Base-by-base conservation (phyloP, 2,888 invertebrate species). In the Lumbricus terrestris region DNA sequence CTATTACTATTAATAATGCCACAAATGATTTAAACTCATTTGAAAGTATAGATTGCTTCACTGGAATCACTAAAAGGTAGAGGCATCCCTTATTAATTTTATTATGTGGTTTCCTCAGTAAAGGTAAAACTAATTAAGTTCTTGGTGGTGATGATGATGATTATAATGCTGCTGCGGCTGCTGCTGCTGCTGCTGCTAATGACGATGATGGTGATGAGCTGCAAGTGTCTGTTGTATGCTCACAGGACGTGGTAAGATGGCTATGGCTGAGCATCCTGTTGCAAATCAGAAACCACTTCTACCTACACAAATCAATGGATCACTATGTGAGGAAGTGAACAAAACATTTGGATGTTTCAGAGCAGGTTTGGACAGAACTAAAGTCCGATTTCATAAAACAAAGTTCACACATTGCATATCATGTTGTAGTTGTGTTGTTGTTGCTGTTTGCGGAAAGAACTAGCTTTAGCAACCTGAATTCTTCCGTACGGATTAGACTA, bases 211-310 rank as follows among this genome's bases (percentile, higher is more conserved):
- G 2, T 1, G 47, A 2, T 47, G 69, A 8, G n/a, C 29, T 69
- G 69, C 4, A 69, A 69, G 69, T 69, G n/a, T 69, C n/a, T 8
- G 69, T n/a, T 69, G 69, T n/a, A n/a, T 69, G 69, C 69, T n/a
- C n/a, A 69, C 82, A 91, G 91, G 35, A 29, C 91, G 92, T 35
- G 92, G 92, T 29, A 34, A 42, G 37, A 88, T 92, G 91, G 82
- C 37, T 33, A 85, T 90, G n/a, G 90, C 89, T 33, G 34, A 90
- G 13, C 91, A 92, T 42, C 91, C 92, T 47, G 23, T n/a, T 35
- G n/a, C 37, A 23, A n/a, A n/a, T 37, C 40, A 29, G 88, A 93
- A 91, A 88, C 92, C 92, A 88, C 88, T 92, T 91, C 91, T 91
- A 47, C 91, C 91, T 16, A 82, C 34, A 33, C 89, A 47, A 35